Percentiles rank a stretch among this genome's conserved stretches.
Evolutionary conservation across 2,797 vertebrate genomes (phyloP).

Genomic region (Yasuhikotakia modesta): DNA sequence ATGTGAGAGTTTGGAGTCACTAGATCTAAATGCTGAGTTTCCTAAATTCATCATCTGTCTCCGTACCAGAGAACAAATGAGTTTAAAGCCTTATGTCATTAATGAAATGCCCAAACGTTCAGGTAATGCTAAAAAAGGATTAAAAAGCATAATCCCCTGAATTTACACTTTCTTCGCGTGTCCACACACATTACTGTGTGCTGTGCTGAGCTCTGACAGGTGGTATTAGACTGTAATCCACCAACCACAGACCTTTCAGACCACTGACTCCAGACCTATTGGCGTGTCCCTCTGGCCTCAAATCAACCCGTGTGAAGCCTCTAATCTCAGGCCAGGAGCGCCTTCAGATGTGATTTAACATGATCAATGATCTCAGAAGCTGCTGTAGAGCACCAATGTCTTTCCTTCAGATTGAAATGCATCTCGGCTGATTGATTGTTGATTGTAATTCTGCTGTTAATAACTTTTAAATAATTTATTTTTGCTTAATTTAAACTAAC

Average conservation of each 20-base stretch:
- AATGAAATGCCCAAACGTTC: constrained; percentile 9
- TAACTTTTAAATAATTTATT: too few species aligned
- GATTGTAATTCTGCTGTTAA: too few species aligned
- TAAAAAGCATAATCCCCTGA: not conserved
- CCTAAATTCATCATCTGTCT: constrained; percentile 14
- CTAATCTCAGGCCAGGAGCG: constrained; percentile 15
- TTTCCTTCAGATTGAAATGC: too few species aligned
- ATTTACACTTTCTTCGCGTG: not conserved
- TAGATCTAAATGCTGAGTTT: not conserved
- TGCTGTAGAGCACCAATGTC: not conserved
- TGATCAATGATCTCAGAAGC: not conserved
- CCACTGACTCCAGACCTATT: constrained; percentile 28
- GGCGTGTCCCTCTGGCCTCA: constrained; percentile 43
- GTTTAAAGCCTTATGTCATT: constrained; percentile 3
- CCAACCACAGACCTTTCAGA: constrained; percentile 50
- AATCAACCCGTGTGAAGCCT: constrained; percentile 27
- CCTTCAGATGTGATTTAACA: not conserved
- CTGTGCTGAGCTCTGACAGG: constrained; percentile 44
- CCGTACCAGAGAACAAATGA: not conserved
- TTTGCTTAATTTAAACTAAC: too few species aligned
- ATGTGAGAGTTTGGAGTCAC: too few species aligned
- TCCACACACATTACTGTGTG: constrained; percentile 42
- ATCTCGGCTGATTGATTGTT: too few species aligned
- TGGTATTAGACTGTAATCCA: constrained; percentile 57
- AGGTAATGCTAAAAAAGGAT: not conserved